Evolutionary conservation across 2,797 vertebrate species (phyloP), one percentile per base, ranked within the genome.

Genomic region (Coranthus polyacanthus): DNA sequence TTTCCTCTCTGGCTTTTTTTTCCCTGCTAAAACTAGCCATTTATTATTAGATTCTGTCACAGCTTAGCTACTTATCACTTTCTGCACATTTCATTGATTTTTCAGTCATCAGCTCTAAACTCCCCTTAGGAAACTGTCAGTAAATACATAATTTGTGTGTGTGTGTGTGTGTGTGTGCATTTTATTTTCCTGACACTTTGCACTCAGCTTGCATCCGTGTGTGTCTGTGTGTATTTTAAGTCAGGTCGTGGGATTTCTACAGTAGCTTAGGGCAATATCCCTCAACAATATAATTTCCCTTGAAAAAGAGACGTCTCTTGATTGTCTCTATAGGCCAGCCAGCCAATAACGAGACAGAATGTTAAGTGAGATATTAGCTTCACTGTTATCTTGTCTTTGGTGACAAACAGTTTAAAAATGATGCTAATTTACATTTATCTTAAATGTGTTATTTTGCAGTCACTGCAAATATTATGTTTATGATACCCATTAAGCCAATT

Each of bases 11-110:
- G 21, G 44, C 61, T 64, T 32, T 32, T 32, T 9, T 32, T n/a
- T n/a, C n/a, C 17, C 10, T 36, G 12, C 45, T 32, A 41, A 68
- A 56, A 50, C 42, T 43, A 56, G 20, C 34, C 21, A 59, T 54
- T 77, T 56, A 67, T 78, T 75, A 65, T 67, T 44, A 62, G 38
- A 65, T 52, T 38, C 66, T 7, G 29, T 77, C 71, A 78, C 75
- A 68, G 60, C 61, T 62, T 46, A 75, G 46, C 46, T 59, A 44
- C 53, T 75, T 58, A 81, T 73, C 57, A 49, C 56, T 21, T 45
- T 71, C 62, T 63, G 45, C 49, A 61, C 50, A 44, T 68, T 68
- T 36, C 51, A 77, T 75, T 70, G n/a, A 67, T 79, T 83, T n/a
- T 79, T 66, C 69, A 66, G 54, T 75, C 56, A 46, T 47, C 56